Conservation (phyloP, 2,888 invertebrate species). For the Belgica antarctica region DNA sequence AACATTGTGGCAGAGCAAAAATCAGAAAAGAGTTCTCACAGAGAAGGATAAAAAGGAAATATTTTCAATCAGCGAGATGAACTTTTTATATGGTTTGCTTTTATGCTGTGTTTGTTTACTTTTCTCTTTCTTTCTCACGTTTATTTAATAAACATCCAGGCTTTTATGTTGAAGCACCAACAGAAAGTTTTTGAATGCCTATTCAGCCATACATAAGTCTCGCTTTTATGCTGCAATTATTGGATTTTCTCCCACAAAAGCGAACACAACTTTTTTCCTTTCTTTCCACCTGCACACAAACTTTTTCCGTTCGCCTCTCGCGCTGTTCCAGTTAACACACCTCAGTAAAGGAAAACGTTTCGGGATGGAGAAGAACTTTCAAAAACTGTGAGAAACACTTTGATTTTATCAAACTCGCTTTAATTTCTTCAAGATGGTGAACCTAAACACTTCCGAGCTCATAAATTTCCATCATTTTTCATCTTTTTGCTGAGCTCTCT, state of each 20-base stretch:
- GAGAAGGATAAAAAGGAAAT: neutral
- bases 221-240: neutral
- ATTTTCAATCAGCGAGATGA: conserved; percentile 24
- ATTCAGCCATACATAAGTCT: conserved; percentile 15
- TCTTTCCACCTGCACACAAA: conserved; percentile 2
- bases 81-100: conserved; percentile 19
- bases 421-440: neutral
- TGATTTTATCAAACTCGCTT: neutral
- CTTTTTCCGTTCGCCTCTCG: neutral
- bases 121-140: neutral
- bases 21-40: neutral
- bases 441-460: neutral
- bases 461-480: conserved; percentile 11
- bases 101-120: conserved; percentile 12
- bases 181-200: neutral
- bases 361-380: neutral
- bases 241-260: neutral
- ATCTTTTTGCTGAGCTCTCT: too few species aligned
- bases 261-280: neutral
- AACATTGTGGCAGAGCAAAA: neutral
- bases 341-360: neutral
- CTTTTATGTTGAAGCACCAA: neutral
- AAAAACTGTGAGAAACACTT: neutral
- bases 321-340: neutral
- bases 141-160: neutral